Evolutionary conservation across 2,797 vertebrate species (phyloP), one percentile per base, ranked within the genome.

Genomic region (Enoplosus armatus): DNA sequence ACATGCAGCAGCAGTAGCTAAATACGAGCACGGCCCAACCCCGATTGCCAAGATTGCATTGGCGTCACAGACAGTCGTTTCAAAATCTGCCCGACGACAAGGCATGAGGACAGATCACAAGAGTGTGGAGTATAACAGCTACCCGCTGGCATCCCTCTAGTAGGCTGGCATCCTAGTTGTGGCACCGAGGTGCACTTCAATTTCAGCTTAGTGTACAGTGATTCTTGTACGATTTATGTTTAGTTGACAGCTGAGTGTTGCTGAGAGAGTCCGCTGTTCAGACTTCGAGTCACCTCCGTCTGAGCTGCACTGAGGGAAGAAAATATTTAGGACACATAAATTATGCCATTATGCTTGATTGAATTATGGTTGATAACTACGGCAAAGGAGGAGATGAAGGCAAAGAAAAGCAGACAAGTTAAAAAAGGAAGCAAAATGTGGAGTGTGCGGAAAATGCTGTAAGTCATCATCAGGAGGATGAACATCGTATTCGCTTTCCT

Each of bases 1-100:
- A 93, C 90, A 92, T 86, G 91, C 87, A 89, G 87, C 90, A 91
- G 88, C 93, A 84, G 90, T 76, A 91, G 92, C 90, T 92, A 92
- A 90, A 92, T 90, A 56, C 66, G 83, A 93, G 82, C 80, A 69
- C 60, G 29, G 85, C 90, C 89, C 82, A 79, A 85, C 89, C 86
- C 88, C 22, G 82, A 92, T 89, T 80, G 88, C 84, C 89, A 90
- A 91, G 85, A 89, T 84, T 72, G 88, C 77, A 60, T 76, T 83
- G 85, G 80, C 90, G 86, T 90, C 90, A 90, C 72, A 55, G 82
- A 86, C 75, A 69, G 83, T 80, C 59, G 22, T 87, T 84, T 79
- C 53, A 26, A 85, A 92, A 89, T 92, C 93, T 94, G 92, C 94
- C 93, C 88, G 50, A 82, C 79, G 87, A 94, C 92, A 93, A 86